A percentile compares a stretch with the other conserved stretches of the same genome.
phyloP scores from a whole-genome alignment of 2,888 invertebrate species.

The Tanypteryx hageni region DNA sequence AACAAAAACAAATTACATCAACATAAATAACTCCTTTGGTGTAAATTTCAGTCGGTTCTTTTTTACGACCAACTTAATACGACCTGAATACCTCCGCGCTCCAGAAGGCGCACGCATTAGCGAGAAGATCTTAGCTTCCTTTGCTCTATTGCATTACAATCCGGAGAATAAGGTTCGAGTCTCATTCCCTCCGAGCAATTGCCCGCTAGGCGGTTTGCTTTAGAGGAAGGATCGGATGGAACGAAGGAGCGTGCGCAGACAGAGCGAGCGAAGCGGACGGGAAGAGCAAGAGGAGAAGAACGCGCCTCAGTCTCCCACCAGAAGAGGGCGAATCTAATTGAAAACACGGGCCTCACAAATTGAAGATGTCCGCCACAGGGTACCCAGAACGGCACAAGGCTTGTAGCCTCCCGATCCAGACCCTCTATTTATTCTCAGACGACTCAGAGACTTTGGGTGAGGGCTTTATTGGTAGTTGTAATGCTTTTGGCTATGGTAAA shows the following conservation, averaged over 20 bases:
- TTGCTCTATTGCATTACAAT: neutral
- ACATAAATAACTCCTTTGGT: too few relatives aligned
- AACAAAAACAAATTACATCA: too few relatives aligned
- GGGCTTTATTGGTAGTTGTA: neutral
- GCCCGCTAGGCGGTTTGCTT: neutral
- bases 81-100: too few relatives aligned
- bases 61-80: too few relatives aligned
- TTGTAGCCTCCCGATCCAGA: constrained; percentile 1
- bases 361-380: constrained; percentile 63
- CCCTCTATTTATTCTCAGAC: constrained; percentile 49
- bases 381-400: neutral
- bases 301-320: neutral
- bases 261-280: neutral
- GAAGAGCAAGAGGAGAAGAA: neutral
- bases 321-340: constrained; percentile 53
- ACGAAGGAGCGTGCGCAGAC: neutral
- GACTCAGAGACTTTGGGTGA: neutral
- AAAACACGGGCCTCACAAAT: constrained; percentile 60
- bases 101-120: neutral
- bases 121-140: neutral
- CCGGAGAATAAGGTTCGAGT: constrained; percentile 22
- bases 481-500: neutral
- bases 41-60: too few relatives aligned
- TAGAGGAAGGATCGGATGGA: neutral
- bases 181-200: neutral